Conservation (phyloP, 1,140 invertebrate genomes). For the Drosophila sp. region DNA sequence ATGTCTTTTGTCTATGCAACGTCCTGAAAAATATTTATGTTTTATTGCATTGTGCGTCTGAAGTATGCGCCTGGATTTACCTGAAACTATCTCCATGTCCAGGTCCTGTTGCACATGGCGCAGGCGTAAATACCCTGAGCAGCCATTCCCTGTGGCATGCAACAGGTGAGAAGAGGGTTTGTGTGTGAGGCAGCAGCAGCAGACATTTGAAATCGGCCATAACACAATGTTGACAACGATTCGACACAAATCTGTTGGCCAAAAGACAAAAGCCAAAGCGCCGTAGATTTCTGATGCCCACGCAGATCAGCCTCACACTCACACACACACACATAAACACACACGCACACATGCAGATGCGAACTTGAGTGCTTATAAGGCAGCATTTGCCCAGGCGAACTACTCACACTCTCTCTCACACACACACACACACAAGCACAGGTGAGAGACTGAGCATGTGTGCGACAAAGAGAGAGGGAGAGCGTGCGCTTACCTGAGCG, state of each 20-base stretch:
- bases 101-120: conserved; percentile 34
- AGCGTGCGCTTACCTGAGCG: conserved; percentile 31
- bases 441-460: conserved; percentile 25
- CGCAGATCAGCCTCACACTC: conserved; percentile 61
- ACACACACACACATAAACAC: conserved; percentile 12
- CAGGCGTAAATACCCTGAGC: conserved; percentile 34
- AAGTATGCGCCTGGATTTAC: conserved; percentile 57
- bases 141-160: conserved; percentile 20
- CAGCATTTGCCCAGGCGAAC: conserved; percentile 58
- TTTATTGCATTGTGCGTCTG: conserved; percentile 49
- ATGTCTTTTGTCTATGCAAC: conserved; percentile 40
- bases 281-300: conserved; percentile 62
- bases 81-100: conserved; percentile 48
- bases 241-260: conserved; percentile 66
- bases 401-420: conserved; percentile 36
- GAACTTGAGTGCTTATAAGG: conserved; percentile 78
- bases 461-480: conserved; percentile 12
- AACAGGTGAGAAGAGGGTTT: conserved; percentile 41
- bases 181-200: neutral
- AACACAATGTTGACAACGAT: conserved; percentile 69
- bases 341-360: conserved; percentile 19
- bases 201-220: conserved; percentile 28
- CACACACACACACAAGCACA: conserved; percentile 15
- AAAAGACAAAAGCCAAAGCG: conserved; percentile 75
- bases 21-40: conserved; percentile 35